Base-by-base conservation (phyloP, 2,797 vertebrate genomes). In the Syndactyla subalaris region DNA sequence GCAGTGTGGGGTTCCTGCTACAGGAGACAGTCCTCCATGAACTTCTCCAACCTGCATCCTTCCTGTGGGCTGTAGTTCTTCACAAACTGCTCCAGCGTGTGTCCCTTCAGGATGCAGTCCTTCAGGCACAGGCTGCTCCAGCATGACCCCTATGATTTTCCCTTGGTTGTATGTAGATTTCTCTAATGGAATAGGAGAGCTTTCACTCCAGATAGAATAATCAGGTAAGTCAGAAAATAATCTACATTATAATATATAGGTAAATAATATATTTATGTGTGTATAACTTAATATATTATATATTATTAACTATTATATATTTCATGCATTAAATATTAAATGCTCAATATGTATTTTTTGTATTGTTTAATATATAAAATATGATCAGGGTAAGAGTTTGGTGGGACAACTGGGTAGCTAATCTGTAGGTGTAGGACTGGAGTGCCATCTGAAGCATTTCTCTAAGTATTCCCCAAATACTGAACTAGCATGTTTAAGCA, bases 71-170 rank as follows among this genome's bases (percentile, higher is more conserved):
- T 52, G 7, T 14, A 24, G 32, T 20, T n/a, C 73, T 68, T 79
- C 55, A 88, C 5, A 2, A 43, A 61, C 24, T 62, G 4, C 14
- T 75, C 26, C 20, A 49, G 32, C 0, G 0, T 54, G 8, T 20
- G n/a, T 66, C 23, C 11, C 7, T 79, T 49, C 27, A 13, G 23
- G 20, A 3, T 54, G 14, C 22, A 41, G 21, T 14, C 21, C 24
- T 77, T 85, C 54, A 54, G 30, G 12, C 41, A n/a, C 9, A 27
- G 23, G 30, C 5, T 34, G 13, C 34, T 66, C 32, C 55, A 54
- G 21, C 1, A 1, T 6, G 39, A 16, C 13, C 9, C 6, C 38
- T 20, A 6, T 0, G 36, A 18, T 82, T 86, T 67, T 57, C 8
- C 10, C 30, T 63, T 78, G 68, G 27, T n/a, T 74, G 9, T 43